Conservation (phyloP, 2,113 vertebrate species). For the Anser brachyrhynchus region DNA sequence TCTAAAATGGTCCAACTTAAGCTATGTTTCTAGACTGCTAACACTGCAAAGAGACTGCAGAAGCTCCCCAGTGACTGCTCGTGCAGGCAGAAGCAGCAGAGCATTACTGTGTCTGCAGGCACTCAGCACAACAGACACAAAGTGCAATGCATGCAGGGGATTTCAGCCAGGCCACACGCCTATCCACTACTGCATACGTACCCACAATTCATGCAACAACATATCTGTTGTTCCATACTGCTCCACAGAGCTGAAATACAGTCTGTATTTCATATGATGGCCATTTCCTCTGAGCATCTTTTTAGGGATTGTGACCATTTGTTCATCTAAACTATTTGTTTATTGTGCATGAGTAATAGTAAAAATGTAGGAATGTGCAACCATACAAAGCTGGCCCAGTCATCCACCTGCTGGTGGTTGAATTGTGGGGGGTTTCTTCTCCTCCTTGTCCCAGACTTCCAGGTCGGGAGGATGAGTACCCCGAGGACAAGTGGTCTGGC, state of each 20-base stretch:
- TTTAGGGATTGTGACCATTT: background rate
- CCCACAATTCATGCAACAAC: background rate
- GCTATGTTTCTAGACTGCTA: background rate
- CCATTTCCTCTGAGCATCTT: background rate
- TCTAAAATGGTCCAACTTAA: background rate
- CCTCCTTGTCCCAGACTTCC: no score
- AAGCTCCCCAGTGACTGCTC: background rate
- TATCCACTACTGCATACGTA: fast-evolving
- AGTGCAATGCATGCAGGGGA: background rate
- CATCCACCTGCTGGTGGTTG: no score
- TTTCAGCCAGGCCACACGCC: background rate
- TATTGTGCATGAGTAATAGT: background rate
- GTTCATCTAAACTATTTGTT: background rate
- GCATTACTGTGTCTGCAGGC: background rate
- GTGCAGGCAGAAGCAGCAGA: background rate
- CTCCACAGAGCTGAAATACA: background rate
- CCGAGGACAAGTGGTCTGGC: no score
- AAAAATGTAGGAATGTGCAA: no score
- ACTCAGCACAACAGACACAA: background rate
- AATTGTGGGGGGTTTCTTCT: no score
- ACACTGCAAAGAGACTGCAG: background rate
- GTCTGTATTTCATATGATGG: background rate
- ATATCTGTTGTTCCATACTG: background rate
- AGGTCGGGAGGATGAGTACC: no score
- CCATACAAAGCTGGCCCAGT: no score